Conservation (phyloP, 1,140 invertebrate genomes). For the Bilobella aurantiaca region DNA sequence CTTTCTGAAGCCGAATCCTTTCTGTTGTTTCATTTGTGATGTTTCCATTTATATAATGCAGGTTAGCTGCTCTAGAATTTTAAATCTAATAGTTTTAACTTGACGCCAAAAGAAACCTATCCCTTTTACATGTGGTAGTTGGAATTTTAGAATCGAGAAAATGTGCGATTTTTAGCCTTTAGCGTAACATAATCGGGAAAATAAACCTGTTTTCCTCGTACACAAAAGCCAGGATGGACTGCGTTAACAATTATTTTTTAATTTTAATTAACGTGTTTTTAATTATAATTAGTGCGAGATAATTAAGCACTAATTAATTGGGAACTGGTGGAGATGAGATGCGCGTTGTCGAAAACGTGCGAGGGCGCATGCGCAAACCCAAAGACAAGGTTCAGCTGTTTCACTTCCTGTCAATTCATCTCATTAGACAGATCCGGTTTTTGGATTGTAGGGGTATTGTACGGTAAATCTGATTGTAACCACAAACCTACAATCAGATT, state of each 20-base stretch:
- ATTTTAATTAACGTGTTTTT: background rate
- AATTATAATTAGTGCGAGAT: background rate
- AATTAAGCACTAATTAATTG: too few species aligned
- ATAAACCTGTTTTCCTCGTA: background rate
- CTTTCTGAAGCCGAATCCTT: background rate
- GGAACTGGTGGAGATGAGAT: too few species aligned
- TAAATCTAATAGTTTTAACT: background rate
- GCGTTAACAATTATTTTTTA: background rate
- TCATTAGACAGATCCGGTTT: too few species aligned
- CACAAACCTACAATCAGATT: too few species aligned
- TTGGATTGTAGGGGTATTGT: too few species aligned
- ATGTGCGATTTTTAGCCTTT: background rate
- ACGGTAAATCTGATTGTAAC: too few species aligned
- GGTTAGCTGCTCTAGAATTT: background rate
- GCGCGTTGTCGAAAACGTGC: too few species aligned
- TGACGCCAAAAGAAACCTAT: background rate
- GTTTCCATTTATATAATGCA: conserved; percentile 5
- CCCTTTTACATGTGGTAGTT: background rate
- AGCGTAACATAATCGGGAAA: background rate
- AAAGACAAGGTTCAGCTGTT: too few species aligned
- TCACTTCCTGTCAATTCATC: too few species aligned
- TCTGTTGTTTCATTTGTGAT: background rate
- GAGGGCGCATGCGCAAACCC: too few species aligned
- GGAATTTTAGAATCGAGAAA: conserved; percentile 1
- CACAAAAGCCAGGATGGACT: background rate